These are phyloP conservation scores for Selenia dentaria DNA, from an alignment of 2,888 invertebrate species.

Conservation along the genomic window DNA sequence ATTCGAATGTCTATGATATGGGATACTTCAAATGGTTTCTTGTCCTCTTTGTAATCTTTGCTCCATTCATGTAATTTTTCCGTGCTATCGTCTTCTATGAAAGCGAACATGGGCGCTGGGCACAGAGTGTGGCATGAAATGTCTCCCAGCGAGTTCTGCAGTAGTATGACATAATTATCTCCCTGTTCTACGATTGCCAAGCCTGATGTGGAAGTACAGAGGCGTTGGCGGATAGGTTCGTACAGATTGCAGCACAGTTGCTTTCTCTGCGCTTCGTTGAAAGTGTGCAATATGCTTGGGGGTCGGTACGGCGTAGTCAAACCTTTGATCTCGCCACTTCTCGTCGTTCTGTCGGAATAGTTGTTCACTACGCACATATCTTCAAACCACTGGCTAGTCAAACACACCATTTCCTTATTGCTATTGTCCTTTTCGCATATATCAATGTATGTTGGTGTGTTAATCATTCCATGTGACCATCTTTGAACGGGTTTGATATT, in stretches of 20 bases:
- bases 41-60: slow-evolving; percentile 43
- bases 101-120: slow-evolving; percentile 57
- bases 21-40: slow-evolving; percentile 54
- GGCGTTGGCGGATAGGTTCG: slow-evolving; percentile 57
- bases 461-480: slow-evolving; percentile 84
- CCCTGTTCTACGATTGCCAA: slow-evolving; percentile 50
- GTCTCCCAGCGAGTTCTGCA: slow-evolving; percentile 74
- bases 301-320: slow-evolving; percentile 66
- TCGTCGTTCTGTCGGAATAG: slow-evolving; percentile 48
- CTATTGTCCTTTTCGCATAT: slow-evolving; percentile 52
- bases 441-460: slow-evolving; percentile 71
- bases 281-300: slow-evolving; percentile 57
- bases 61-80: slow-evolving; percentile 63
- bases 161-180: slow-evolving; percentile 58
- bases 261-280: slow-evolving; percentile 56
- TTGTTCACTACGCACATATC: slow-evolving; percentile 70
- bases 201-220: slow-evolving; percentile 62
- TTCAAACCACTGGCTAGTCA: slow-evolving; percentile 73
- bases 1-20: slow-evolving; percentile 52
- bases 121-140: slow-evolving; percentile 61
- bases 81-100: slow-evolving; percentile 58
- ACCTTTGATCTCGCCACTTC: slow-evolving; percentile 43
- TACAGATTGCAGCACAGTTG: slow-evolving; percentile 59
- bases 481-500: slow-evolving; percentile 66
- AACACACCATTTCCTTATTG: slow-evolving; percentile 61